Conservation (phyloP, 92 coral and sea anemone species). For the Phymanthus crucifer region DNA sequence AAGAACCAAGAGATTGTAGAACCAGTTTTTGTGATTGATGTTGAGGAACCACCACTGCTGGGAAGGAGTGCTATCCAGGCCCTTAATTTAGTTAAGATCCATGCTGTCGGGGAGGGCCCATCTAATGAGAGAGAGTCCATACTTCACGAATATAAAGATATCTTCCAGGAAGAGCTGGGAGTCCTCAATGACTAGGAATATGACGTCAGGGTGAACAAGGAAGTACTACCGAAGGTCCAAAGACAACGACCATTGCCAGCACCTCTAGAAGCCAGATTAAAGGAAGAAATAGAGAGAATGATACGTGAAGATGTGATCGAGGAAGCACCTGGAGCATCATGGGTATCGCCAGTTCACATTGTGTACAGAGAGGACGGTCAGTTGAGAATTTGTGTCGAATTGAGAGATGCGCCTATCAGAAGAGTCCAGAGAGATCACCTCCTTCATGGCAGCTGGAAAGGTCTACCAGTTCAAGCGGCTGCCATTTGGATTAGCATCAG, state of each 20-base stretch:
- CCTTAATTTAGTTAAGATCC: slow-evolving; percentile 25
- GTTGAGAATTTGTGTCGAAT: slow-evolving; percentile 34
- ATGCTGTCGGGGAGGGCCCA: slow-evolving; percentile 37
- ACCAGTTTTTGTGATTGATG: slow-evolving; percentile 39
- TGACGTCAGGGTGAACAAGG: not conserved
- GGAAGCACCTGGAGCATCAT: slow-evolving; percentile 40
- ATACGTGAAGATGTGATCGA: slow-evolving; percentile 34
- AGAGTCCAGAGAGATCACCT: slow-evolving; percentile 22
- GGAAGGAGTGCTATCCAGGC: slow-evolving; percentile 38
- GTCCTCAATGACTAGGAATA: not conserved
- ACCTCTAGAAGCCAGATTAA: slow-evolving; percentile 14
- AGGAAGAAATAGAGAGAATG: slow-evolving; percentile 32
- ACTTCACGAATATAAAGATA: not conserved
- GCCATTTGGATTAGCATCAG: slow-evolving; percentile 53
- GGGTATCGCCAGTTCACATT: slow-evolving; percentile 27
- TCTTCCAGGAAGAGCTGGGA: slow-evolving; percentile 27
- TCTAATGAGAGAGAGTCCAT: slow-evolving; percentile 10
- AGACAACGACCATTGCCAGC: slow-evolving; percentile 29
- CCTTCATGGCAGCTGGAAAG: slow-evolving; percentile 44
- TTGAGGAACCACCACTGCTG: slow-evolving; percentile 33
- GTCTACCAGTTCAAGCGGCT: slow-evolving; percentile 41
- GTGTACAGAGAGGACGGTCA: slow-evolving; percentile 34
- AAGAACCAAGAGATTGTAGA: slow-evolving; percentile 25
- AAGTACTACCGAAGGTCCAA: slow-evolving; percentile 20
- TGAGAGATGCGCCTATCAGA: slow-evolving; percentile 17